Conservation (phyloP, 2,113 vertebrate genomes). For the rabbit (Oryctolagus cuniculus) region DNA sequence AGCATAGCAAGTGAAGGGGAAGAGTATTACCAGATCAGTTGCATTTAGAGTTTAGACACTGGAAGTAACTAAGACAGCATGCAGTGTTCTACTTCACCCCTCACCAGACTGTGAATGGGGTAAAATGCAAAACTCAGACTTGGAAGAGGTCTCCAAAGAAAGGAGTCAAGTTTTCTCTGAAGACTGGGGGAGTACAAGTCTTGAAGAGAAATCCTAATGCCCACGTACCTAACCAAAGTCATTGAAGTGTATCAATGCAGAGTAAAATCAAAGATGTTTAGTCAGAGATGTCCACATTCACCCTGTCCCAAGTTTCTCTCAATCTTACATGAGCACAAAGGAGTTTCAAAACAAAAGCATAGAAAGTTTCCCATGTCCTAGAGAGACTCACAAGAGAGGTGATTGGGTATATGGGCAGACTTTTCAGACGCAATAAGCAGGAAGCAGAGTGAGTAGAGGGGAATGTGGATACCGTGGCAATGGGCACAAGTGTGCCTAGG, state of each 20-base stretch:
- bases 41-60: background rate
- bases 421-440: background rate
- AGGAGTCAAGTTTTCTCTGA: background rate
- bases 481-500: background rate
- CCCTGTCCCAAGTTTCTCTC: background rate
- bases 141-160: background rate
- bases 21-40: background rate
- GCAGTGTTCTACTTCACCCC: background rate
- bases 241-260: background rate
- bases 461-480: accelerated
- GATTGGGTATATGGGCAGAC: background rate
- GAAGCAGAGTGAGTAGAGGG: background rate
- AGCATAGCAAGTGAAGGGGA: background rate
- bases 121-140: background rate
- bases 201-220: background rate
- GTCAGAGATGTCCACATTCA: background rate
- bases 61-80: background rate
- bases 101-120: background rate
- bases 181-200: too few relatives aligned
- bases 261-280: background rate
- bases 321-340: background rate
- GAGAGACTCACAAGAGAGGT: background rate
- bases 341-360: background rate
- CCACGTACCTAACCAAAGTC: background rate
- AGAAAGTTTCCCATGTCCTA: background rate